Conservation (phyloP, 2,888 invertebrate species). For the Brachynemurus nebulosus region DNA sequence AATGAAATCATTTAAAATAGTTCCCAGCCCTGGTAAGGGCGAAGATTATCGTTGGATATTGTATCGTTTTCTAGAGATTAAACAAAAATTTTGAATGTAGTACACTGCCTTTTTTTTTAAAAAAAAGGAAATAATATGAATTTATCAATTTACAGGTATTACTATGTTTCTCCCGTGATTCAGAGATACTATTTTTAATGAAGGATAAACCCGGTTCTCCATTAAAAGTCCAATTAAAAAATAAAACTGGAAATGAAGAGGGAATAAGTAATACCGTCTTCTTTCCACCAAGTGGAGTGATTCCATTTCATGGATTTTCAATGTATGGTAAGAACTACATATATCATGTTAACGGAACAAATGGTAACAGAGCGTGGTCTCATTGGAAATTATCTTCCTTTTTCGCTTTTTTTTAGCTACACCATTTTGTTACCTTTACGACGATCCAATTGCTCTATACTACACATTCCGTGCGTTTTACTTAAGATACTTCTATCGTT, state of each 20-base stretch:
- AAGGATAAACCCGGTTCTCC: conserved; percentile 45
- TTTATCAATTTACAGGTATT: too few species aligned
- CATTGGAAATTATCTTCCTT: background rate
- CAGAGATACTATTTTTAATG: conserved; percentile 60
- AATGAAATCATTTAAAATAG: too few species aligned
- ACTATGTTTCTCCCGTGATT: conserved; percentile 84
- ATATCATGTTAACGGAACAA: background rate
- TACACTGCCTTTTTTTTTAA: too few species aligned
- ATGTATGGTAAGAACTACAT: conserved; percentile 69
- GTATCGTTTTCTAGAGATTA: too few species aligned
- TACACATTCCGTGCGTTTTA: conserved; percentile 86
- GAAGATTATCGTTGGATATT: too few species aligned
- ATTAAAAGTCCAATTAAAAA: conserved; percentile 60
- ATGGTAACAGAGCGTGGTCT: background rate
- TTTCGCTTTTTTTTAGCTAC: conserved; percentile 48
- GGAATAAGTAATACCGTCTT: conserved; percentile 48
- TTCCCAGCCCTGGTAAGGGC: too few species aligned
- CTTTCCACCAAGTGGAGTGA: conserved; percentile 88
- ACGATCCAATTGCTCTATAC: conserved; percentile 76
- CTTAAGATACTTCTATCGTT: conserved; percentile 76
- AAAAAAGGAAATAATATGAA: too few species aligned
- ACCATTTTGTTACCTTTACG: conserved; percentile 86
- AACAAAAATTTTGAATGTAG: too few species aligned
- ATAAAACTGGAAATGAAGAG: conserved; percentile 44
- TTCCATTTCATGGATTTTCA: conserved; percentile 93